phyloP scores from a whole-genome alignment of 2,797 vertebrate genomes.

The Anas flavirostris region DNA sequence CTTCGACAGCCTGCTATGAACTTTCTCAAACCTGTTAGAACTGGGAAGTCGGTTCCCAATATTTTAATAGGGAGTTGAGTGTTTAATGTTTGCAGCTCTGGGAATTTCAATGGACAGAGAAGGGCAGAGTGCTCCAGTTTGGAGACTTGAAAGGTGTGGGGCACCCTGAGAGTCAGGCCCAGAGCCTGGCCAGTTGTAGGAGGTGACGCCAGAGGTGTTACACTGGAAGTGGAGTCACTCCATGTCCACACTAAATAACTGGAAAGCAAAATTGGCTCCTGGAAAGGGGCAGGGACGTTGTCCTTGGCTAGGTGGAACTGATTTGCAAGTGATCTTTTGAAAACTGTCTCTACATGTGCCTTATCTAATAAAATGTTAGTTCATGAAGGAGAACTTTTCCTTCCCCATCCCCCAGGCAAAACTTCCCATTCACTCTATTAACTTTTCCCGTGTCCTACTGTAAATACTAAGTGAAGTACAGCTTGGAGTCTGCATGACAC shows the following conservation, averaged over 20 bases:
- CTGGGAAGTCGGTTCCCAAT: not conserved
- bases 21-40: not conserved
- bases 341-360: constrained; percentile 60
- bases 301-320: not conserved
- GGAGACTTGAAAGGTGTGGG: not conserved
- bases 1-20: not conserved
- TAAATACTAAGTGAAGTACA: not conserved
- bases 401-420: not conserved
- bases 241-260: not conserved
- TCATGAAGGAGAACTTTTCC: not conserved
- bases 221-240: not conserved
- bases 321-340: constrained; percentile 44
- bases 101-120: not conserved
- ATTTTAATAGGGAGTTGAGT: not conserved
- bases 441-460: not conserved
- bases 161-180: not conserved
- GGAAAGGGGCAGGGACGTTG: not conserved
- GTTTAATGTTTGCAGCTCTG: not conserved
- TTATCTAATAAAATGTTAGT: constrained; percentile 32
- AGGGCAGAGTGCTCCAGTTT: not conserved
- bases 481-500: not conserved
- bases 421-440: not conserved
- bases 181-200: not conserved
- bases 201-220: not conserved
- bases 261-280: not conserved